Evolutionary conservation across 2,113 vertebrate genomes (phyloP).

Genomic region (Charina bottae): DNA sequence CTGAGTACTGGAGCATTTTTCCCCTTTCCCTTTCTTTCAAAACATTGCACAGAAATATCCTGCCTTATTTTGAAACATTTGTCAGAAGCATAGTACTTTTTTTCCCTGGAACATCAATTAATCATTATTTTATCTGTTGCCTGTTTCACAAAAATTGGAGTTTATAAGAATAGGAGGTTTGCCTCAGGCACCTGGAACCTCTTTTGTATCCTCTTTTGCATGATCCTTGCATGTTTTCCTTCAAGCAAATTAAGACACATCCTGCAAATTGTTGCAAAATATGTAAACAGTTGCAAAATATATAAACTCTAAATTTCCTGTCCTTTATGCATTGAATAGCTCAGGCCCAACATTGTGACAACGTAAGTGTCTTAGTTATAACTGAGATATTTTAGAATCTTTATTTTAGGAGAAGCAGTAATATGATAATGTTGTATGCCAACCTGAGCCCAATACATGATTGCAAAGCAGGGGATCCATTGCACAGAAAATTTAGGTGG

Average conservation of each 20-base stretch:
- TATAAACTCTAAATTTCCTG: not conserved
- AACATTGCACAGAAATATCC: not conserved
- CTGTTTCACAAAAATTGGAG: not conserved
- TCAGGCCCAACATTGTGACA: not conserved
- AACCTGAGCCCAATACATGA: not conserved
- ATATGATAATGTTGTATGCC: not conserved
- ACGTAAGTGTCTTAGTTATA: not conserved
- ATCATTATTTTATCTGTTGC: too few species aligned
- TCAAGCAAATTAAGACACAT: not conserved
- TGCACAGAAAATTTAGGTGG: not conserved
- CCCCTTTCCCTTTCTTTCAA: too few species aligned
- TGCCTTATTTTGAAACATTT: not conserved
- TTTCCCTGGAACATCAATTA: too few species aligned
- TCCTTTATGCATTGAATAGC: too few species aligned
- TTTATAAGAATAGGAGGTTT: not conserved
- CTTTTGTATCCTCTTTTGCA: not conserved
- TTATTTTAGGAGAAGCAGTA: not conserved
- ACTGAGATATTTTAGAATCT: not conserved
- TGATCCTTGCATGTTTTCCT: not conserved
- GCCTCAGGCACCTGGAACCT: not conserved
- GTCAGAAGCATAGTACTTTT: not conserved
- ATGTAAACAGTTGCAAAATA: not conserved
- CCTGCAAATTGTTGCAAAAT: not conserved
- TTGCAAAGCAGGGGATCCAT: not conserved
- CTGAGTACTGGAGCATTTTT: not conserved